Base-by-base conservation (phyloP, 2,797 vertebrate genomes). In the Parotocinclus haroldoi region DNA sequence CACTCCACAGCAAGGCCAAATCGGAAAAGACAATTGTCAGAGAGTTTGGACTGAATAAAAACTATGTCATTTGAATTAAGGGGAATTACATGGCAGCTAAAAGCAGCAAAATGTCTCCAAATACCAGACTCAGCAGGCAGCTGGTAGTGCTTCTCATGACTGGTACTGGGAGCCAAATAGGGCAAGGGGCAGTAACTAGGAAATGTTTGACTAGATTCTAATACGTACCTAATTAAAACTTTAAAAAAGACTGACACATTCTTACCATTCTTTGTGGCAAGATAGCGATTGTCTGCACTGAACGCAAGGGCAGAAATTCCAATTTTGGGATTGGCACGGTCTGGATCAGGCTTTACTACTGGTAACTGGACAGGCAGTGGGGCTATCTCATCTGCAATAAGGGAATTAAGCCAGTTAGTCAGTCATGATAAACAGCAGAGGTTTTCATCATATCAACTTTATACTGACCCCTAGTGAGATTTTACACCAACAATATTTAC, bases 301-400 rank as follows among this genome's bases (percentile, higher is more conserved):
- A 99, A 99, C 0, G 93, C 92, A 85, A 96, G 53, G 53, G 84
- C 79, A 53, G 93, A 94, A 0, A 99, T 53, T 10, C 97, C 97
- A 1, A 98, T 88, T 83, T 92, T 95, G 12, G 97, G 96, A 85
- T 99, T 98, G 1, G 96, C 94, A 60, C 94, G 85, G 78, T 99
- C 96, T 0, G 86, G 76, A 17, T 91, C 89, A 0, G 96, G 97
- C 79, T 96, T 96, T 62, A 92, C 73, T 0, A 84, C 87, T 59
- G 92, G 92, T 51, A 99, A 75, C 45, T 94, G 87, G 66, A 92
- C 81, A 0, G 97, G 95, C 39, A 83, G 63, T 1, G 86, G 69
- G 56, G 75, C 79, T 57, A 98, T 82, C 64, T 96, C 94, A 71
- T 98, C 97, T 99, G 76, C n/a, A 86, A 84, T 7, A 64, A 51